A percentile compares a stretch with the other conserved stretches of the same genome.
Conservation (phyloP, 2,113 vertebrate species). For the Aplodontia rufa region DNA sequence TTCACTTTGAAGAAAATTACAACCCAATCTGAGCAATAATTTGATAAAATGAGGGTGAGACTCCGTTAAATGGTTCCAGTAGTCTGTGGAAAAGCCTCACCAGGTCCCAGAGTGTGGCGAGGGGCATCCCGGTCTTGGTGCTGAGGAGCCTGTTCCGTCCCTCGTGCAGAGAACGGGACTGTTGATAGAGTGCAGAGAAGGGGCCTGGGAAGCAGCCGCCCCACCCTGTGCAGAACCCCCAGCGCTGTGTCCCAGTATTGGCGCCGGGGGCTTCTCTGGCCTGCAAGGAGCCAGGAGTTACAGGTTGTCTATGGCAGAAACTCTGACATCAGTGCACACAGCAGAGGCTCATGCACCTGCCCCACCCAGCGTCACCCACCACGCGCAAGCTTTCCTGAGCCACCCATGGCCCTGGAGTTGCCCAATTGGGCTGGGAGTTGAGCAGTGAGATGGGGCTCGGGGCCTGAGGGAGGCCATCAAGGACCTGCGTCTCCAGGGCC, state of each 20-base stretch:
- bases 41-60: conserved; percentile 45
- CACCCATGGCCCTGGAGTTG: rapidly evolving
- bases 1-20: conserved; percentile 68
- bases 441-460: too few relatives aligned
- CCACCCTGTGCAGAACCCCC: rapidly evolving
- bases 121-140: neutral
- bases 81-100: conserved; percentile 12
- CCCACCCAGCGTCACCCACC: neutral
- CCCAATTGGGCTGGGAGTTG: neutral
- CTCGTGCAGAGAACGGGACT: neutral
- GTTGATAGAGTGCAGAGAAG: neutral
- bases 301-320: neutral
- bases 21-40: conserved; percentile 54
- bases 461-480: neutral
- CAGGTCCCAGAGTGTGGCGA: neutral
- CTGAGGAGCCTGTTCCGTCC: neutral
- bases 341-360: neutral
- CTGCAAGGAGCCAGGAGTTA: neutral
- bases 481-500: neutral
- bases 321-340: rapidly evolving
- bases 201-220: neutral
- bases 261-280: rapidly evolving
- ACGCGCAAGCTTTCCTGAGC: neutral
- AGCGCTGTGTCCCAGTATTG: rapidly evolving
- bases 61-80: conserved; percentile 18